phyloP scores from a whole-genome alignment of 2,113 vertebrate species.

The Serinus canaria region DNA sequence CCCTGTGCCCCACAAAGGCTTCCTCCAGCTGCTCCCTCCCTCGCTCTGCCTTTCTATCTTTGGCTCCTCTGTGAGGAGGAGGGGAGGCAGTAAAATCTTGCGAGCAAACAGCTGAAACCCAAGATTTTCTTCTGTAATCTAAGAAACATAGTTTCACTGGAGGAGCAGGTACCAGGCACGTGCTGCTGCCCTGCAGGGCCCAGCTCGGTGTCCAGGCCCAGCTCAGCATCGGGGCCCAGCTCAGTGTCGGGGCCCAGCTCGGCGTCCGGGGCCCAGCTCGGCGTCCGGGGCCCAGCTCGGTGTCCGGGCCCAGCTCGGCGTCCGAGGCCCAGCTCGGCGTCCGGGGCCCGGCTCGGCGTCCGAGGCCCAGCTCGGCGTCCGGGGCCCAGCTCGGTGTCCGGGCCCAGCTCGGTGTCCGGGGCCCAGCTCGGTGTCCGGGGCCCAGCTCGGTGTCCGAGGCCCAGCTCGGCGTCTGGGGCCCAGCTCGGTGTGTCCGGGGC shows the following conservation, averaged over 20 bases:
- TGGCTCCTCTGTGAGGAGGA: background rate
- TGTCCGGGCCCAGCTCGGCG: background rate
- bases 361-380: background rate
- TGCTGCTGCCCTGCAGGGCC: accelerated
- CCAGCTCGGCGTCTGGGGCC: accelerated
- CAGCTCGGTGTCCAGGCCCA: background rate
- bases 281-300: background rate
- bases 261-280: background rate
- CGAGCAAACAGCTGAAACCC: background rate
- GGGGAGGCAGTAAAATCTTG: background rate
- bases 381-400: too few relatives aligned
- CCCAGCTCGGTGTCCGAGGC: too few relatives aligned
- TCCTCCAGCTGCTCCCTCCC: background rate
- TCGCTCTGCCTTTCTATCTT: background rate
- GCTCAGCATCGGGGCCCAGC: too few relatives aligned
- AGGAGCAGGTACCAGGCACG: accelerated
- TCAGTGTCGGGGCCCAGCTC: background rate
- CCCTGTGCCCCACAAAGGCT: background rate
- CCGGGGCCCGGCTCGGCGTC: background rate
- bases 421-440: too few relatives aligned
- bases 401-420: background rate
- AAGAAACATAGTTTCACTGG: background rate
- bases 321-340: too few relatives aligned
- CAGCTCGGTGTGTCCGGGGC: background rate
- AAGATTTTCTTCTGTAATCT: background rate